Conservation (phyloP, 2,113 vertebrate species). For the Osmerus mordax region DNA sequence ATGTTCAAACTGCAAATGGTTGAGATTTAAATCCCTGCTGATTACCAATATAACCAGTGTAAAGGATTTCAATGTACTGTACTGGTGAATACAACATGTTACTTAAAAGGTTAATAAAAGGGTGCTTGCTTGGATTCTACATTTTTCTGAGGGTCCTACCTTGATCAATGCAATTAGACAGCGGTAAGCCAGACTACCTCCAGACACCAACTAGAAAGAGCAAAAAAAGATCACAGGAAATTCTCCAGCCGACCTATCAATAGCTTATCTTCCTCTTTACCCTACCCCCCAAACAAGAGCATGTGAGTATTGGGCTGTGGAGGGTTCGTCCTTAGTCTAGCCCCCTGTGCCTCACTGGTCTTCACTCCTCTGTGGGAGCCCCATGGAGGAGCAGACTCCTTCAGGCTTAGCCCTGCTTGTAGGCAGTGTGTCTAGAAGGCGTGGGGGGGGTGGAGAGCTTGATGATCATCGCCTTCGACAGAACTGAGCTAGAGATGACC, state of each 20-base stretch:
- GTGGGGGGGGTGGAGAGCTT: slow-evolving; percentile 43
- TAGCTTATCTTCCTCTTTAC: slow-evolving; percentile 43
- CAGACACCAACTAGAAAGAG: slow-evolving; percentile 50
- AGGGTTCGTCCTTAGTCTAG: slow-evolving; percentile 43
- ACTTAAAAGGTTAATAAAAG: slow-evolving; percentile 36
- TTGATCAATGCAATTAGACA: slow-evolving; percentile 48
- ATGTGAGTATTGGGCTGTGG: slow-evolving; percentile 27
- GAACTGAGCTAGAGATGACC: slow-evolving; percentile 69
- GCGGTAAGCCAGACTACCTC: slow-evolving; percentile 42
- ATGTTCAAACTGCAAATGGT: too few species aligned
- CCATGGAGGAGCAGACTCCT: slow-evolving; percentile 45
- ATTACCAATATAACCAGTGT: too few species aligned
- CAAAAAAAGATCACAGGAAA: slow-evolving; percentile 60
- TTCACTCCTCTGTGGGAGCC: slow-evolving; percentile 51
- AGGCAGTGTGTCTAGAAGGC: slow-evolving; percentile 36
- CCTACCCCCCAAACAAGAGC: slow-evolving; percentile 44
- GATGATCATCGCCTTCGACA: slow-evolving; percentile 70
- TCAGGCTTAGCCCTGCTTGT: neutral
- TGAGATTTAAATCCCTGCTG: too few species aligned
- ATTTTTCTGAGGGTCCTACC: slow-evolving; percentile 31
- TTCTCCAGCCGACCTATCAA: slow-evolving; percentile 47
- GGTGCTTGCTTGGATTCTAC: slow-evolving; percentile 15
- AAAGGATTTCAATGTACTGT: too few species aligned
- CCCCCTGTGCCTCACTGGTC: slow-evolving; percentile 48
- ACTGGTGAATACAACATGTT: neutral